A percentile compares a stretch with the other conserved stretches of the same genome.
phyloP scores from a whole-genome alignment of 2,888 invertebrate genomes.

The Macaria liturata region DNA sequence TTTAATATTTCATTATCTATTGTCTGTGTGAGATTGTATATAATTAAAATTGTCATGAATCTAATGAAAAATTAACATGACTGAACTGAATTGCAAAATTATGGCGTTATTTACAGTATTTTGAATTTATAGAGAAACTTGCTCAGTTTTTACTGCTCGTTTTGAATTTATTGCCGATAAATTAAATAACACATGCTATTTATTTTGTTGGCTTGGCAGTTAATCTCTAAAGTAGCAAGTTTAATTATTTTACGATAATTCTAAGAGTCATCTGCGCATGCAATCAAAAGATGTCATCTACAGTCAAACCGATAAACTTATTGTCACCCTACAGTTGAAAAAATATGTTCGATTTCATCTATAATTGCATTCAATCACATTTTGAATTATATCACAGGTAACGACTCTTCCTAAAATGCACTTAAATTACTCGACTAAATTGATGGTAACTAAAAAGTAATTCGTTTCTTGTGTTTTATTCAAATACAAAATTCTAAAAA shows the following conservation, averaged over 20 bases:
- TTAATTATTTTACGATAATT: background rate
- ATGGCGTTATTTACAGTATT: too few relatives aligned
- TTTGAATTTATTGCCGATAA: too few relatives aligned
- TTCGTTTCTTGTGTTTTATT: too few relatives aligned
- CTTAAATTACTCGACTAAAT: background rate
- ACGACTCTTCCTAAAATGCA: slow-evolving; percentile 8
- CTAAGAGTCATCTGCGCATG: slow-evolving; percentile 10
- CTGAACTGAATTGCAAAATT: too few relatives aligned
- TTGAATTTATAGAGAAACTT: too few relatives aligned
- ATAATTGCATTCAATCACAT: slow-evolving; percentile 26
- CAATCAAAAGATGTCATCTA: slow-evolving; percentile 5
- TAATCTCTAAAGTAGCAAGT: slow-evolving; percentile 5
- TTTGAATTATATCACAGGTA: slow-evolving; percentile 27
- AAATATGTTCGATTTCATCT: slow-evolving; percentile 10
- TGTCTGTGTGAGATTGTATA: too few relatives aligned
- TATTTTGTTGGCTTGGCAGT: slow-evolving; percentile 3
- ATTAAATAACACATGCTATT: too few relatives aligned
- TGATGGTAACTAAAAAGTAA: background rate
- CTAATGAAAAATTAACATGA: too few relatives aligned
- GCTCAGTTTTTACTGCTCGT: too few relatives aligned
- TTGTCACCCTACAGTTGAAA: slow-evolving; percentile 11
- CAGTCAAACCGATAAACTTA: slow-evolving; percentile 7
- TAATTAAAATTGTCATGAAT: too few relatives aligned
- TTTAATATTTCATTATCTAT: too few relatives aligned
- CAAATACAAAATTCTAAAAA: too few relatives aligned